These are phyloP conservation scores for Ostrea edulis DNA, from an alignment of 1,140 invertebrate genomes.

Conservation along the genomic window DNA sequence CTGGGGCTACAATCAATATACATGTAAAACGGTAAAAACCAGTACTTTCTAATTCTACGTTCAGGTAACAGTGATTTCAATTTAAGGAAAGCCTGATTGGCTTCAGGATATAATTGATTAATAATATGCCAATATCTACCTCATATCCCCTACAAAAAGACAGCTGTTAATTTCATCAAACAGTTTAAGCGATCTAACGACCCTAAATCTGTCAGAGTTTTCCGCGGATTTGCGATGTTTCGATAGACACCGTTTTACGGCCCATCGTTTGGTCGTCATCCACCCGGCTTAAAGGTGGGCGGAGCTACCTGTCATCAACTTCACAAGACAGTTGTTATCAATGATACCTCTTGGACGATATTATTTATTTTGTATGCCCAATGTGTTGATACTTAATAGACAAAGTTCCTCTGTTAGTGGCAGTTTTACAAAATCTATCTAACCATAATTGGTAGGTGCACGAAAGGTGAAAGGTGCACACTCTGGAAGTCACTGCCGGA, in stretches of 20 bases:
- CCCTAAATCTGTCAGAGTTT: slow-evolving; percentile 23
- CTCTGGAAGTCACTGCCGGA: not conserved
- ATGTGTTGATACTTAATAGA: slow-evolving; percentile 37
- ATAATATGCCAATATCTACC: slow-evolving; percentile 39
- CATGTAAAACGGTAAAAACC: not conserved
- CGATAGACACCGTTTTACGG: not conserved
- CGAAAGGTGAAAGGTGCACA: not conserved
- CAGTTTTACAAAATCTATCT: not conserved
- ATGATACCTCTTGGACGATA: not conserved
- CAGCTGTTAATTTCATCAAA: slow-evolving; percentile 35
- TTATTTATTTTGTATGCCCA: slow-evolving; percentile 25
- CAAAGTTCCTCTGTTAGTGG: slow-evolving; percentile 27
- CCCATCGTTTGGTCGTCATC: slow-evolving; percentile 17
- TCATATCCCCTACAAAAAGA: not conserved
- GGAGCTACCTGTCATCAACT: not conserved
- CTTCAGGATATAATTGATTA: slow-evolving; percentile 22
- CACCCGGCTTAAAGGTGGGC: slow-evolving; percentile 16
- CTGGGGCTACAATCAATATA: slow-evolving; percentile 1
- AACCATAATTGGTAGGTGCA: slow-evolving; percentile 12
- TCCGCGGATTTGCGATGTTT: slow-evolving; percentile 11
- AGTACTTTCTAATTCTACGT: not conserved
- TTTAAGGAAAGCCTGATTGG: not conserved
- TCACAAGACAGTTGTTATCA: slow-evolving; percentile 18
- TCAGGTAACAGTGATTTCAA: slow-evolving; percentile 25
- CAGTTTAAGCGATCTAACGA: slow-evolving; percentile 9